Percentiles rank a stretch among this genome's conserved stretches.
Conservation (phyloP, 2,888 invertebrate species). For the Nephrotoma guestfalica region DNA sequence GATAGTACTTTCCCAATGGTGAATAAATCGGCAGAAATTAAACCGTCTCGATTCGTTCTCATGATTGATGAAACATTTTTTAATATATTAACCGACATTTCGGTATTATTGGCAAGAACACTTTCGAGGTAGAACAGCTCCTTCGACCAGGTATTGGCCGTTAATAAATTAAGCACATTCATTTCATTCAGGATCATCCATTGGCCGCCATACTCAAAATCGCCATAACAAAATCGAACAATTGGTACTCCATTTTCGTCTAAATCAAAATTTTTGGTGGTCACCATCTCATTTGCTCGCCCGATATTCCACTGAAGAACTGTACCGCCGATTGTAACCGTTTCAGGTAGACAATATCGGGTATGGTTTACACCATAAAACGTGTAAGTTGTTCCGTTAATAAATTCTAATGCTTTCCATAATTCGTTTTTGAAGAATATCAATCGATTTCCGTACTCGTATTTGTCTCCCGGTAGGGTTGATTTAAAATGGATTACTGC, state of each 20-base stretch:
- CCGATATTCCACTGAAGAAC: not conserved
- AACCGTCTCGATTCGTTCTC: not conserved
- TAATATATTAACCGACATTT: conserved; percentile 14
- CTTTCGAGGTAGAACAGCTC: conserved; percentile 19
- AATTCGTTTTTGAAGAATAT: not conserved
- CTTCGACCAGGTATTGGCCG: conserved; percentile 12
- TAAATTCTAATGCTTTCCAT: not conserved
- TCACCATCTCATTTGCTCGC: not conserved
- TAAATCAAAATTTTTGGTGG: not conserved
- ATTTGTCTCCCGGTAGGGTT: not conserved
- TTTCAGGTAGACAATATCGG: conserved; percentile 22
- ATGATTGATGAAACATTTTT: conserved; percentile 10
- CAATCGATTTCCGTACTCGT: not conserved
- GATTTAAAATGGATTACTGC: not conserved
- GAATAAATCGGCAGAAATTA: conserved; percentile 39
- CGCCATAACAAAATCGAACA: conserved; percentile 40
- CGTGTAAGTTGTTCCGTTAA: not conserved
- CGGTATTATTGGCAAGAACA: conserved; percentile 14
- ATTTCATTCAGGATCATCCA: conserved; percentile 35
- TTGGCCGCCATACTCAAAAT: conserved; percentile 39
- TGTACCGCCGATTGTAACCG: not conserved
- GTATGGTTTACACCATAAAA: conserved; percentile 20
- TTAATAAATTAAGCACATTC: not conserved
- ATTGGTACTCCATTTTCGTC: conserved; percentile 35
- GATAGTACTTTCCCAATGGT: conserved; percentile 27